A percentile compares a stretch with the other conserved stretches of the same genome.
Conservation (phyloP, 2,888 invertebrate species). For the Yponomeuta cagnagella region DNA sequence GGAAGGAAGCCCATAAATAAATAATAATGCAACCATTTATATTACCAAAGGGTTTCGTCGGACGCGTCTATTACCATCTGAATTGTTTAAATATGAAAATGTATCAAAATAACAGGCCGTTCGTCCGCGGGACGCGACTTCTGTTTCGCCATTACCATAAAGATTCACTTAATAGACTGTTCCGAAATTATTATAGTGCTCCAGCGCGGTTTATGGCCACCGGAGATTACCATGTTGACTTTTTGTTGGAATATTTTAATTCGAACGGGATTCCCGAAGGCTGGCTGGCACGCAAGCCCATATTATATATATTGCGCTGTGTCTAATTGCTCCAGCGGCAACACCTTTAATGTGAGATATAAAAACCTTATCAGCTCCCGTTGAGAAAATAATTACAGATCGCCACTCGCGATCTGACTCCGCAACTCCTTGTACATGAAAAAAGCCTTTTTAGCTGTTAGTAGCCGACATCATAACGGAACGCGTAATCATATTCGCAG, state of each 20-base stretch:
- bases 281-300: slow-evolving; percentile 2
- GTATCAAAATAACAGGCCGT: slow-evolving; percentile 73
- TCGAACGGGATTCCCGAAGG: slow-evolving; percentile 33
- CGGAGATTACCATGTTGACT: slow-evolving; percentile 51
- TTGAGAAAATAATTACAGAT: slow-evolving; percentile 47
- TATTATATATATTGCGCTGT: neutral
- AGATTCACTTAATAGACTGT: slow-evolving; percentile 74
- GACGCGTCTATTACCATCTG: slow-evolving; percentile 76
- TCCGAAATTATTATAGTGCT: slow-evolving; percentile 69
- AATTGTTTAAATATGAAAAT: slow-evolving; percentile 77
- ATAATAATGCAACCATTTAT: slow-evolving; percentile 76
- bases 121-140: slow-evolving; percentile 65
- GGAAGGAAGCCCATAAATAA: slow-evolving; percentile 75
- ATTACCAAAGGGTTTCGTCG: slow-evolving; percentile 74
- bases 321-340: slow-evolving; percentile 23
- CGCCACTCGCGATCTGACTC: slow-evolving; percentile 35
- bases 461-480: slow-evolving; percentile 44
- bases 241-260: slow-evolving; percentile 45
- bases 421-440: slow-evolving; percentile 39
- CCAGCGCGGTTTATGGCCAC: slow-evolving; percentile 58
- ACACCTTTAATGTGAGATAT: slow-evolving; percentile 29
- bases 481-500: slow-evolving; percentile 54
- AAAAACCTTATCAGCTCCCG: slow-evolving; percentile 36
- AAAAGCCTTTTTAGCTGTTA: slow-evolving; percentile 39
- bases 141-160: slow-evolving; percentile 72